Conservation (phyloP, 2,888 invertebrate species). For the Parascotia fuliginaria region DNA sequence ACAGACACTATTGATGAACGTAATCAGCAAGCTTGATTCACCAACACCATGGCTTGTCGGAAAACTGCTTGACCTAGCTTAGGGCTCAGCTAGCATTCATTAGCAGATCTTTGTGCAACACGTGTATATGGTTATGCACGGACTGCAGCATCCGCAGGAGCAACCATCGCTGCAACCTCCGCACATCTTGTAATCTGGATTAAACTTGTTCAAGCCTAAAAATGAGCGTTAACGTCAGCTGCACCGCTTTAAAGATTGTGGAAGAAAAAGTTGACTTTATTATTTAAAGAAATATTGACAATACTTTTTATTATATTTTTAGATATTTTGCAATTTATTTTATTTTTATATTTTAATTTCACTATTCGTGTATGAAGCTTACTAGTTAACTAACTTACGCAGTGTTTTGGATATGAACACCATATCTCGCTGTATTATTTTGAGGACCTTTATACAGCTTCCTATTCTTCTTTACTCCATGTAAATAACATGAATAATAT, state of each 20-base stretch:
- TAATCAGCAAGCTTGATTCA: neutral
- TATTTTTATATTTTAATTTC: conserved; percentile 5
- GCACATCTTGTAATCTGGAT: no score
- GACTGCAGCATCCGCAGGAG: no score
- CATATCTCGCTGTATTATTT: no score
- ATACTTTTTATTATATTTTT: conserved; percentile 10
- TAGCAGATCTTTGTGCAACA: conserved; percentile 74
- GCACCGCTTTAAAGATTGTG: neutral
- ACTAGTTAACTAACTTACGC: conserved; percentile 13
- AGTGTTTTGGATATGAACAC: no score
- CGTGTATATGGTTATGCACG: conserved; percentile 62
- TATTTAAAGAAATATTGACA: neutral
- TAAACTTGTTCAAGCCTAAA: no score
- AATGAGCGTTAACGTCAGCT: no score
- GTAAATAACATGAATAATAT: no score
- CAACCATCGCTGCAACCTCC: no score
- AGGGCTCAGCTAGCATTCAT: neutral
- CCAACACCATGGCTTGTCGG: neutral
- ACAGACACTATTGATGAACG: neutral
- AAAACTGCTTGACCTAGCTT: conserved; percentile 13
- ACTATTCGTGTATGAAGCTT: no score
- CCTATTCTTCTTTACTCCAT: no score
- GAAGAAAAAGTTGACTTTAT: neutral
- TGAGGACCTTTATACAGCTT: no score
- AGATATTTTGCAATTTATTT: conserved; percentile 11